Evolutionary conservation across 2,113 vertebrate species (phyloP).

Genomic region (Piaya cayana): DNA sequence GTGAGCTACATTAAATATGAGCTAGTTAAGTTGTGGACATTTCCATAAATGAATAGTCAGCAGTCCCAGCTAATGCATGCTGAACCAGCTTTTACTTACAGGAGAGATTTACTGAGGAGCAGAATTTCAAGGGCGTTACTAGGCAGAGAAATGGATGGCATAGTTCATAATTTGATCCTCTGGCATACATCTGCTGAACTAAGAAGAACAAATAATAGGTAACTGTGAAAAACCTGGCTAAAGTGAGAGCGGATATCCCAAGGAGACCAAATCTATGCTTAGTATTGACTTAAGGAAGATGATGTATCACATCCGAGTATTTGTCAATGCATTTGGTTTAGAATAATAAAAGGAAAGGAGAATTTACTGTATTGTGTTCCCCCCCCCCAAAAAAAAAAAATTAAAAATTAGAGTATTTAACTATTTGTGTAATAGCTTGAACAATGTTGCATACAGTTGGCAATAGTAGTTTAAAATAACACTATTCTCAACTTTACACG

Average conservation of each 20-base stretch:
- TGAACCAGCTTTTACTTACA: not conserved
- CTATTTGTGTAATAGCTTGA: not conserved
- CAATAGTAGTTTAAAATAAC: not conserved
- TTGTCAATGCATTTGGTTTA: not conserved
- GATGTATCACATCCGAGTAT: not conserved
- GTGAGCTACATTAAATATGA: not conserved
- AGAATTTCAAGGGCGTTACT: not conserved
- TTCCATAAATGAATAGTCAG: not conserved
- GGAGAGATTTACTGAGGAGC: not conserved
- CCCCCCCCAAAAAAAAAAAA: not conserved
- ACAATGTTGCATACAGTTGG: not conserved
- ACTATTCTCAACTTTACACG: not conserved
- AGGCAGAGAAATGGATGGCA: not conserved
- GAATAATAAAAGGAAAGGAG: not conserved
- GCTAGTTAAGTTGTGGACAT: not conserved
- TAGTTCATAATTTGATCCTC: not conserved
- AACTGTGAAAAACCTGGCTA: not conserved
- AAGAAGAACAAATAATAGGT: not conserved
- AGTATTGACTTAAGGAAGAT: not conserved
- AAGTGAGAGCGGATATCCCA: not conserved
- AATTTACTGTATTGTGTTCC: not conserved
- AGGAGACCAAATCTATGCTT: not conserved
- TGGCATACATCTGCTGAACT: not conserved
- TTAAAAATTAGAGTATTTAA: not conserved
- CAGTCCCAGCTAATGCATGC: not conserved